Conservation (phyloP, 2,113 vertebrate species). For the Acinonyx jubatus region DNA sequence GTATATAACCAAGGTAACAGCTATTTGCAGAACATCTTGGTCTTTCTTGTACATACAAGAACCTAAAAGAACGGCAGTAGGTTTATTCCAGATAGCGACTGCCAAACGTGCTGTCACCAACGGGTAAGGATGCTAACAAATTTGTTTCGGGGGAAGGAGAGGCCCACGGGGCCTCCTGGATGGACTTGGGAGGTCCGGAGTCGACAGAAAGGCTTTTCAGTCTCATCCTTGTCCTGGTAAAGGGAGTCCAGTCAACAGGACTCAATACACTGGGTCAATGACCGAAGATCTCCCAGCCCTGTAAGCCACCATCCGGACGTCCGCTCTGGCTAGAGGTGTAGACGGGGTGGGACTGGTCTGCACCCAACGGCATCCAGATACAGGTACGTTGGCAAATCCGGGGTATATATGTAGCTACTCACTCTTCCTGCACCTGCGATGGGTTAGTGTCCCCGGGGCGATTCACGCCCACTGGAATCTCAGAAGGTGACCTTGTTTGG, state of each 20-base stretch:
- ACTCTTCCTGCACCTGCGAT: neutral
- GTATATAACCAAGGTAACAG: fast-evolving
- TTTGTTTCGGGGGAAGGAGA: too few species aligned
- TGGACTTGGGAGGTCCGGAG: neutral
- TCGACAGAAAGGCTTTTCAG: neutral
- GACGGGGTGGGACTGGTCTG: fast-evolving
- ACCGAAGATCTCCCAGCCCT: fast-evolving
- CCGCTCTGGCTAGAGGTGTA: fast-evolving
- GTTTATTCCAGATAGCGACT: neutral
- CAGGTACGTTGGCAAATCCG: fast-evolving
- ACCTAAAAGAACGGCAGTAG: neutral
- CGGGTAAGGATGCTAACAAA: neutral
- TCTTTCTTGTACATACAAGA: neutral
- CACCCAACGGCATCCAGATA: fast-evolving
- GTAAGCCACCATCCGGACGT: fast-evolving
- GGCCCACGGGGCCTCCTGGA: fast-evolving
- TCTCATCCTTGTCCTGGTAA: neutral
- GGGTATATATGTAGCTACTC: fast-evolving
- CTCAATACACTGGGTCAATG: fast-evolving
- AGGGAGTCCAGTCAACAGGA: neutral
- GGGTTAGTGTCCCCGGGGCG: neutral
- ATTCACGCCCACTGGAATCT: neutral
- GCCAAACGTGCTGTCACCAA: fast-evolving
- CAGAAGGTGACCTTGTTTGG: neutral
- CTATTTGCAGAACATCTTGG: neutral